Evolutionary conservation across 37 sponge, comb jelly and placozoan genomes (phyloP), one percentile per base, ranked within the genome.

Genomic region (Corticium candelabrum): DNA sequence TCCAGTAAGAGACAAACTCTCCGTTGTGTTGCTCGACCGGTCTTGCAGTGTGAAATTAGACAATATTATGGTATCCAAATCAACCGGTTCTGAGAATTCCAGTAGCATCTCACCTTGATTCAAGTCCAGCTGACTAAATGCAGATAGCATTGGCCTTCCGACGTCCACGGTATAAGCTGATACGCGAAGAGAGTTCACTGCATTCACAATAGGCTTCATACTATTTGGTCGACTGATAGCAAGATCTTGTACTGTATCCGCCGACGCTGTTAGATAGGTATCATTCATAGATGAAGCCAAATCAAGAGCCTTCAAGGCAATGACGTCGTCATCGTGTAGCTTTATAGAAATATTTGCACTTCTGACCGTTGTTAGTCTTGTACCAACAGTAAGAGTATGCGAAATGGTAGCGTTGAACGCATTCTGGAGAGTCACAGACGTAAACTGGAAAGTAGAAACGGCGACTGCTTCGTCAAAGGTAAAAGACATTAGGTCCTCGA

Each of bases 61-160:
- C 29, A 4, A 7, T 7, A 35, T 15, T 7, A 70, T 29, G 5
- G 73, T 30, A 32, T 86, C 50, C 11, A 85, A 79, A 1, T 85
- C 50, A 31, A 90, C 69, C 41, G 95, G 95, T 38, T 94, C 95
- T 79, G 36, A 79, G 78, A 94, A 94, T 1, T 74, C 7, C 2
- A 94, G 35, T 7, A 35, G 37, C 39, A 94, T 73, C 5, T 32
- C 2, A 4, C 95, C 95, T 38, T 40, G 69, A 67, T 94, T 78
- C 89, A 94, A 85, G 75, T 94, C 95, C 33, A 94, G 69, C 2
- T 74, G 39, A 56, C 80, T 68, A 50, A 94, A 90, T 1, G 15
- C 41, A 4, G 38, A 35, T 0, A 90, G 29, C 31, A 5, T 7
- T 0, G 95, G 95, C 68, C 37, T 37, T n/a, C 84, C 86, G 11